phyloP scores from a whole-genome alignment of 2,113 vertebrate species.

The Elephantulus edwardii region DNA sequence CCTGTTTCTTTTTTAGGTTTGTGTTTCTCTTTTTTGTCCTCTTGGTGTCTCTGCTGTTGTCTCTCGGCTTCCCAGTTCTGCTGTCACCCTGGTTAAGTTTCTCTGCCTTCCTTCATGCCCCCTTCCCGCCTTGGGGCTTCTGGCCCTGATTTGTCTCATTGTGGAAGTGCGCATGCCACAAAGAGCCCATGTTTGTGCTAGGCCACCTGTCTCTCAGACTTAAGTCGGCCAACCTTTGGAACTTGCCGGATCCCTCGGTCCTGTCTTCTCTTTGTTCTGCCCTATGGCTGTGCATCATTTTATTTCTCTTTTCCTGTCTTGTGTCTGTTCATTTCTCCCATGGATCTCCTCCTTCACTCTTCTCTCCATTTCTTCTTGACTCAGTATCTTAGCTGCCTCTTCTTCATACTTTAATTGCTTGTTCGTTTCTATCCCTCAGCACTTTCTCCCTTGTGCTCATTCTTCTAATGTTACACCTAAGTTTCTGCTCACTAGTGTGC shows the following conservation, averaged over 20 bases:
- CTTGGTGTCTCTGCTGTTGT: slow-evolving; percentile 12
- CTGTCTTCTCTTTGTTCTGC: neutral
- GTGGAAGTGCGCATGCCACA: neutral
- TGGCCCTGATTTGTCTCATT: neutral
- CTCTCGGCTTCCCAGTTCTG: neutral
- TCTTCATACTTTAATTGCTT: neutral
- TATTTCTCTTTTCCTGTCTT: neutral
- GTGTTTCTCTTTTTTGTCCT: neutral
- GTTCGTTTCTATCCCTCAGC: neutral
- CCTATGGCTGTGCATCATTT: neutral
- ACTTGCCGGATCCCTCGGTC: neutral
- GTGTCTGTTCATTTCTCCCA: neutral
- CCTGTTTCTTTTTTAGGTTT: neutral
- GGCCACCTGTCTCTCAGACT: neutral
- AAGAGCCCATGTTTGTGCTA: neutral
- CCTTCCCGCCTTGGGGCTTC: neutral
- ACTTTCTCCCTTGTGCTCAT: neutral
- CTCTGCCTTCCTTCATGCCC: neutral
- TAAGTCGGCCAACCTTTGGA: neutral
- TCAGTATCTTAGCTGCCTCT: neutral
- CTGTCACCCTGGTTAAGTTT: neutral
- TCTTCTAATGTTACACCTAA: neutral
- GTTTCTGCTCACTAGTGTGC: neutral
- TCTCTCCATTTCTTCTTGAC: slow-evolving; percentile 27
- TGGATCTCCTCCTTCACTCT: neutral